Evolutionary conservation across 2,888 invertebrate species (phyloP), one percentile per base, ranked within the genome.

Genomic region (Lacanobia oleracea): DNA sequence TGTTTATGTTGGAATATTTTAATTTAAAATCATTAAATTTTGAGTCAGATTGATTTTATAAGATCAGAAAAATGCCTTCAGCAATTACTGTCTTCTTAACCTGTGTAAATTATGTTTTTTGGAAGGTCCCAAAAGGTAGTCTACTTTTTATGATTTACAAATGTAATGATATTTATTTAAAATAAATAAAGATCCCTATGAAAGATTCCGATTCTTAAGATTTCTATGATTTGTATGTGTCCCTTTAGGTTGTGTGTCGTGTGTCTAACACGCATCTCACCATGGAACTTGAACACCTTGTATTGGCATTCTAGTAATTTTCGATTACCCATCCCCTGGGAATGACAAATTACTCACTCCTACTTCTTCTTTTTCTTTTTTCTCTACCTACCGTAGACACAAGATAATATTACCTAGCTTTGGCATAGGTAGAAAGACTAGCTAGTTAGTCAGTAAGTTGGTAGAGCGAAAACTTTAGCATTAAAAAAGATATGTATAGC

Each of bases 281-380:
- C n/a, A n/a, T n/a, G n/a, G n/a, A n/a, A n/a, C n/a, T n/a, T n/a
- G n/a, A n/a, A n/a, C n/a, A n/a, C n/a, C n/a, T n/a, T n/a, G 6
- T 23, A 48, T 61, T 45, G 45, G 14, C 48, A 61, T 74, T 67
- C 12, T 14, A 48, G 10, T 27, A 61, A 65, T 65, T 53, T 68
- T 27, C 2, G 33, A 61, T 69, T 48, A 57, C 43, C n/a, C 51
- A 66, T 64, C 33, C 14, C 23, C n/a, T 61, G 12, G 12, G 12
- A 51, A 50, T 48, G 27, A 60, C 10, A 63, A 67, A 50, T 37
- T 3, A 14, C n/a, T 43, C 65, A 23, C 65, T 66, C n/a, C 27
- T 54, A 27, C 27, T 16, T 54, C 6, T 23, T 1, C 21, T 5
- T 21, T 23, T 51, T 12, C 21, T 23, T 4, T 18, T 3, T 18